Evolutionary conservation across 1,140 invertebrate species (phyloP).

Genomic region (Megalonaias nervosa): DNA sequence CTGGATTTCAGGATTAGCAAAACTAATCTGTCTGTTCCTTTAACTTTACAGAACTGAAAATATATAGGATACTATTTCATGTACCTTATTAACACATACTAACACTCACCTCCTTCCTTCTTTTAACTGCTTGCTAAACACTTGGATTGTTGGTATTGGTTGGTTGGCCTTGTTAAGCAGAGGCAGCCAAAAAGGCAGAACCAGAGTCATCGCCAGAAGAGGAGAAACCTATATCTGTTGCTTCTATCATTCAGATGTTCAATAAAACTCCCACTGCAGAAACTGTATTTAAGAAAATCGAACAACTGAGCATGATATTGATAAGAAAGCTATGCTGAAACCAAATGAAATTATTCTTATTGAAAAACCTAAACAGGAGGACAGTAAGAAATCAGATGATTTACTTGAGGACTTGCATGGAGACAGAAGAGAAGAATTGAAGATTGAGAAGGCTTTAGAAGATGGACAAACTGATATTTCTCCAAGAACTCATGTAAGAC

Average conservation of each 20-base stretch:
- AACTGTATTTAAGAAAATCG: background rate
- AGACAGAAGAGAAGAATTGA: background rate
- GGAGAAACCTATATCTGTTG: conserved; percentile 14
- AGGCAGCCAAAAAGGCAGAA: conserved; percentile 5
- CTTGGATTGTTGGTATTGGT: conserved; percentile 11
- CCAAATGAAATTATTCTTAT: background rate
- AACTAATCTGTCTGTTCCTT: too few relatives aligned
- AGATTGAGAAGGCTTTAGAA: background rate
- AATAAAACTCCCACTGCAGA: conserved; percentile 18
- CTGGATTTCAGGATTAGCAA: too few relatives aligned
- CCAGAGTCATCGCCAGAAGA: conserved; percentile 33
- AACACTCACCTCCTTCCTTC: conserved; percentile 7
- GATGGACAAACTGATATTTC: conserved; percentile 18
- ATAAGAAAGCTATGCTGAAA: background rate
- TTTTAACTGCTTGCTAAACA: conserved; percentile 27
- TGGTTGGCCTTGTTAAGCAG: background rate
- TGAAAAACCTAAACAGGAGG: background rate
- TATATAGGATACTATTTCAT: background rate
- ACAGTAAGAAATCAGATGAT: background rate
- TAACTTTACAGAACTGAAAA: too few relatives aligned
- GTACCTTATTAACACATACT: conserved; percentile 15
- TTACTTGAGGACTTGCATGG: background rate
- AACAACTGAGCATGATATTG: background rate
- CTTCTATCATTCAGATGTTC: conserved; percentile 37
- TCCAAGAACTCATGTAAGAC: conserved; percentile 28